Conservation (phyloP, 2,888 invertebrate species). For the Desoria tigrina region DNA sequence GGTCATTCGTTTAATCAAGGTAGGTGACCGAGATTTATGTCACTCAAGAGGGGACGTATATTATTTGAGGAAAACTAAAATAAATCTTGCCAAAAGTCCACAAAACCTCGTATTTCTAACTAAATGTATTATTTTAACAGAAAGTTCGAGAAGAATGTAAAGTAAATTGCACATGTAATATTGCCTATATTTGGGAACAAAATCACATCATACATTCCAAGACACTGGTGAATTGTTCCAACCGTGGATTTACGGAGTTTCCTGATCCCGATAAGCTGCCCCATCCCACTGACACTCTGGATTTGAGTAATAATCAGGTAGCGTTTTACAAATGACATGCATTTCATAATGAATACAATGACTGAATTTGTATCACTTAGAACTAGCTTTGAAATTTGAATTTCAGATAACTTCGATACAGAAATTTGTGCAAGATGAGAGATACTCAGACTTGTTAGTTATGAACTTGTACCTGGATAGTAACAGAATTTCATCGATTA, state of each 20-base stretch:
- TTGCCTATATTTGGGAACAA: conserved; percentile 52
- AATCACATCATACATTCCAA: conserved; percentile 58
- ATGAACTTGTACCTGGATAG: conserved; percentile 75
- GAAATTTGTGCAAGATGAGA: conserved; percentile 66
- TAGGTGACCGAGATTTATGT: conserved; percentile 18
- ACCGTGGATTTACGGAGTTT: conserved; percentile 62
- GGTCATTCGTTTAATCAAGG: conserved; percentile 50
- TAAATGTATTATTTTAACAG: conserved; percentile 30
- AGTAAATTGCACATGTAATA: conserved; percentile 48
- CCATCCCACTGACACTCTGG: conserved; percentile 67
- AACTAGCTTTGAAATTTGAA: no score
- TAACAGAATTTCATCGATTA: conserved; percentile 69
- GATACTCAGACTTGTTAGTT: conserved; percentile 64
- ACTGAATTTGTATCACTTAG: no score
- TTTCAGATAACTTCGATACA: conserved; percentile 66
- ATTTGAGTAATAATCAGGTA: conserved; percentile 69
- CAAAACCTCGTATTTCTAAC: neutral
- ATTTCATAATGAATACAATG: neutral
- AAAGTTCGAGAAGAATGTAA: conserved; percentile 49
- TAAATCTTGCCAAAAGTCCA: neutral
- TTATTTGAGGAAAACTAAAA: neutral
- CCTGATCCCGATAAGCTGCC: conserved; percentile 64
- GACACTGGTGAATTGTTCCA: conserved; percentile 70
- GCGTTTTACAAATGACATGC: conserved; percentile 50
- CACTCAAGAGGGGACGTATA: neutral